Percentiles rank a stretch among this genome's conserved stretches.
Conservation (phyloP, 1,140 invertebrate genomes). For the Polypedilum vanderplanki region DNA sequence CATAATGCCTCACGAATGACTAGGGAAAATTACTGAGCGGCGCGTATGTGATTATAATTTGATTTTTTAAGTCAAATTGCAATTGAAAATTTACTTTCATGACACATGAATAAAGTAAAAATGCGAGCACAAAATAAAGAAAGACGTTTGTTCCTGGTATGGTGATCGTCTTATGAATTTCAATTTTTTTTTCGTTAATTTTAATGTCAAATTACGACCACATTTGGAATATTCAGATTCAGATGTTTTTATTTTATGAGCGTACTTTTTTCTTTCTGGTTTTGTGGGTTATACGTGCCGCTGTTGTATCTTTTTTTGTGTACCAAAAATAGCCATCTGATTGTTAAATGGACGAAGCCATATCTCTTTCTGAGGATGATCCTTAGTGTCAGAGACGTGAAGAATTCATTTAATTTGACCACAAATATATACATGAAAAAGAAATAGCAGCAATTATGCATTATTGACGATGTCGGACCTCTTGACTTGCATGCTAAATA, state of each 20-base stretch:
- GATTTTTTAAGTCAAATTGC: too few relatives aligned
- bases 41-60: too few relatives aligned
- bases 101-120: background rate
- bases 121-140: background rate
- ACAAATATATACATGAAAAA: too few relatives aligned
- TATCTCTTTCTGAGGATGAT: background rate
- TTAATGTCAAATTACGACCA: conserved; percentile 26
- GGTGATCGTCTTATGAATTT: conserved; percentile 25
- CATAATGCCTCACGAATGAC: background rate
- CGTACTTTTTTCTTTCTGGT: background rate
- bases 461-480: conserved; percentile 2
- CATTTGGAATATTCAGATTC: conserved; percentile 16
- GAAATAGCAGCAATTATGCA: background rate
- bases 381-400: background rate
- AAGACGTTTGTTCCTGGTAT: background rate
- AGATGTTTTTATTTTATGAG: conserved; percentile 13
- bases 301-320: background rate
- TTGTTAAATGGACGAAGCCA: background rate
- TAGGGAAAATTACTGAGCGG: too few relatives aligned
- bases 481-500: conserved; percentile 17
- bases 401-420: background rate
- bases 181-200: conserved; percentile 26
- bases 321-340: conserved; percentile 24
- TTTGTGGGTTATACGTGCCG: conserved; percentile 27
- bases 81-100: background rate